phyloP scores from a whole-genome alignment of 2,797 vertebrate genomes.

The Anomalospiza imberbis region DNA sequence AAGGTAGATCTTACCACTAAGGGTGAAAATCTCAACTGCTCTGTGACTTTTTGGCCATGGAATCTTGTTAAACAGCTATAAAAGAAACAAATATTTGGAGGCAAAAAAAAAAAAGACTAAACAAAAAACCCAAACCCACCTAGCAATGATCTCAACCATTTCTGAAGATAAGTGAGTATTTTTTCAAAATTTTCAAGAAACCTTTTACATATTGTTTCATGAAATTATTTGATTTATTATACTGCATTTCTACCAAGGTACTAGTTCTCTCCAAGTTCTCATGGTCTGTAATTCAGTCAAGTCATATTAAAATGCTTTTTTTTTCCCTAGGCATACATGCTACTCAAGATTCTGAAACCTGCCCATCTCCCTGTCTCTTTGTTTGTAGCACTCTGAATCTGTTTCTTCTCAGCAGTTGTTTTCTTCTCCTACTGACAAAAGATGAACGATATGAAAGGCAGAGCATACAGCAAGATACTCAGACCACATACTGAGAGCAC shows the following conservation, averaged over 20 bases:
- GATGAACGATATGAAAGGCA: not conserved
- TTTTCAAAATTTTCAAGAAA: not conserved
- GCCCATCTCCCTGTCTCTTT: not conserved
- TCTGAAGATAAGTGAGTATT: not conserved
- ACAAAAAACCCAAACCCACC: not conserved
- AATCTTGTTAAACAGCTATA: conserved; percentile 38
- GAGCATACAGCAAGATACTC: not conserved
- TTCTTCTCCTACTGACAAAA: not conserved
- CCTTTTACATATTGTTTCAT: not conserved
- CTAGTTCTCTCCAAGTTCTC: not conserved
- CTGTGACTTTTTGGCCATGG: conserved; percentile 8
- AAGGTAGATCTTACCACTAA: conserved; percentile 17
- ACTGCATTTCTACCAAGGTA: not conserved
- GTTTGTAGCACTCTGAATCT: not conserved
- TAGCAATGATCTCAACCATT: not conserved
- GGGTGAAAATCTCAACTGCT: conserved; percentile 27
- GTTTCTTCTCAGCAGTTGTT: not conserved
- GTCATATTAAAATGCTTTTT: not conserved
- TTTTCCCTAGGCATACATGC: not conserved
- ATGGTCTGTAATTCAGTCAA: not conserved
- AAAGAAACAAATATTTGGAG: conserved; percentile 33
- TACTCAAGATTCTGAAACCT: not conserved
- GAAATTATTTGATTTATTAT: not conserved
- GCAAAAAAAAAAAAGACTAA: not conserved
- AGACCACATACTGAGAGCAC: not conserved